Base-by-base conservation (phyloP, 1,140 invertebrate species). In the Apis laboriosa region DNA sequence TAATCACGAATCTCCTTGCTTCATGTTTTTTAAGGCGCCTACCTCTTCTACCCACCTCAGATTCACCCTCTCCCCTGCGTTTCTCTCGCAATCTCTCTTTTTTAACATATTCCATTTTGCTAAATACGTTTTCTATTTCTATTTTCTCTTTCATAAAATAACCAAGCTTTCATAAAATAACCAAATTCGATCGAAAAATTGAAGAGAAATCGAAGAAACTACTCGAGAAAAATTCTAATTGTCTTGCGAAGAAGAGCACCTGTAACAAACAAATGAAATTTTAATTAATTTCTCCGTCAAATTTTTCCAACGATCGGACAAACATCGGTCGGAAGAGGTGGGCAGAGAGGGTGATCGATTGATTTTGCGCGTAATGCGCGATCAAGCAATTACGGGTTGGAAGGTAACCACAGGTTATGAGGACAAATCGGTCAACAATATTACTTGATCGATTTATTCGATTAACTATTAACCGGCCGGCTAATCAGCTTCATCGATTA, bases 401-500 rank as follows among this genome's bases (percentile, higher is more conserved):
- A 1, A 21, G 2, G 15, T 13, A 13, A 66, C n/a, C 75, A 55
- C 49, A 68, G 72, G 34, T 81, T 77, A 68, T 53, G 55, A 68
- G 55, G 80, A 28, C 73, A 82, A 82, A 82, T 77, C 64, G 49
- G 43, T 34, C 73, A 61, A 43, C 58, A 55, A 67, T 77, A 77
- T 67, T 68, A 55, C 73, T 82, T 67, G 74, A 82, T 82, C 80
- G 80, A 82, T 82, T 82, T 77, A 77, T 82, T 76, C 80, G 74
- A 66, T 51, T 77, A 77, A 82, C 74, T 82, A 82, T 82, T 68
- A 77, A 66, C 80, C 21, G 56, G n/a, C 43, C 17, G 43, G 7
- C 55, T 82, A 82, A 82, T 82, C 63, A 66, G 63, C 21, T 68
- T 61, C 80, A 77, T 77, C 74, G 80, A 82, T 82, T 77, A 81